Percentiles rank a stretch among this genome's conserved stretches.
Conservation (phyloP, 2,797 vertebrate species). For the Dryobates pubescens region DNA sequence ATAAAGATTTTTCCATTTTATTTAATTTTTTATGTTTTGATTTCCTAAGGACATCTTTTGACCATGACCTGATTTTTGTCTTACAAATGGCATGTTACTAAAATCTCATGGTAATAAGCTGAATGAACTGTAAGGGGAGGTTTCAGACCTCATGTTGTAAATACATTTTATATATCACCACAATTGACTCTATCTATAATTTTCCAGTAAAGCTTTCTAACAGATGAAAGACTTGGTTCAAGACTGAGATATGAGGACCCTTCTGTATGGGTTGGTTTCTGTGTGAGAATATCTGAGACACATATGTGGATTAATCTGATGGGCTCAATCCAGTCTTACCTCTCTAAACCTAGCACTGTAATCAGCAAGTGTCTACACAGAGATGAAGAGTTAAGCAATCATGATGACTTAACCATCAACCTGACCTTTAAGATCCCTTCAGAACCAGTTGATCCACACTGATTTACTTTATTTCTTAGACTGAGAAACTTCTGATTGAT, state of each 20-base stretch:
- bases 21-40: background rate
- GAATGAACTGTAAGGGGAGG: background rate
- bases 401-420: conserved; percentile 26
- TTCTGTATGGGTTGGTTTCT: background rate
- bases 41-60: background rate
- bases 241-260: background rate
- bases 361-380: conserved; percentile 17
- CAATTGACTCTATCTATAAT: background rate
- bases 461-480: conserved; percentile 48
- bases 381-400: conserved; percentile 26
- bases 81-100: background rate
- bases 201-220: background rate
- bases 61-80: background rate
- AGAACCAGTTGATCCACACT: conserved; percentile 37
- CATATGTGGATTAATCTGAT: background rate
- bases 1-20: background rate
- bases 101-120: background rate
- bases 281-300: background rate
- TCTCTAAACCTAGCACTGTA: background rate
- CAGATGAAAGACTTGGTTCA: background rate
- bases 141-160: background rate
- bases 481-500: conserved; percentile 11
- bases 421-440: conserved; percentile 51
- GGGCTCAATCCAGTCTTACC: background rate
- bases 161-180: background rate